Percentiles rank a stretch among this genome's conserved stretches.
Evolutionary conservation across 2,888 invertebrate species (phyloP).

Genomic region (Caenorhabditis uteleia): DNA sequence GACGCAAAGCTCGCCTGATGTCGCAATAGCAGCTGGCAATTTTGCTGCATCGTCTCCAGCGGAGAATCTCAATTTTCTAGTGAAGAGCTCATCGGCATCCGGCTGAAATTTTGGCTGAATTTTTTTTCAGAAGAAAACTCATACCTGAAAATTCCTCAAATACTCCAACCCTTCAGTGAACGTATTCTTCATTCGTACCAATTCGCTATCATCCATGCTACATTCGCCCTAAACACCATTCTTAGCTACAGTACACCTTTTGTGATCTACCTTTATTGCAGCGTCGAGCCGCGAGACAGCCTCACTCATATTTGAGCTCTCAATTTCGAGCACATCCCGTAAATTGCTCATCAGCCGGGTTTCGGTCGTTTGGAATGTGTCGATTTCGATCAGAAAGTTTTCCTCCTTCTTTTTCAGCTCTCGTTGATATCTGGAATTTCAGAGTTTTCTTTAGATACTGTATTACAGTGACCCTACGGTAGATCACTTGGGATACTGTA

Average conservation of each 20-base stretch:
- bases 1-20: slow-evolving; percentile 84
- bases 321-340: slow-evolving; percentile 79
- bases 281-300: slow-evolving; percentile 94
- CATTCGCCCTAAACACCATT: slow-evolving; percentile 51
- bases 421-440: slow-evolving; percentile 50
- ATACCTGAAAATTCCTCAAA: slow-evolving; percentile 86
- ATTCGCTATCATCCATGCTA: slow-evolving; percentile 81
- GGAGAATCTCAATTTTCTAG: slow-evolving; percentile 75
- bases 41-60: slow-evolving; percentile 88
- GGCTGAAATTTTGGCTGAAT: slow-evolving; percentile 53
- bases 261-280: slow-evolving; percentile 43
- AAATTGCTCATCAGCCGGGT: slow-evolving; percentile 79
- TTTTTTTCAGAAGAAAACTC: not conserved
- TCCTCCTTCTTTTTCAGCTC: slow-evolving; percentile 76
- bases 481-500: not conserved
- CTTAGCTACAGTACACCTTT: not conserved
- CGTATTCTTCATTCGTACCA: slow-evolving; percentile 91
- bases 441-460: not conserved
- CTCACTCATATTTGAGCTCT: slow-evolving; percentile 91
- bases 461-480: not conserved
- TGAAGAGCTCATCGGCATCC: slow-evolving; percentile 75
- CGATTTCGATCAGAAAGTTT: slow-evolving; percentile 75
- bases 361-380: slow-evolving; percentile 88
- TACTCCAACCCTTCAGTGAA: slow-evolving; percentile 94
- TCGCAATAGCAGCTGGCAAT: slow-evolving; percentile 78